Percentiles rank a stretch among this genome's conserved stretches.
Conservation (phyloP, 2,113 vertebrate genomes). For the Mormyrus lacerda region DNA sequence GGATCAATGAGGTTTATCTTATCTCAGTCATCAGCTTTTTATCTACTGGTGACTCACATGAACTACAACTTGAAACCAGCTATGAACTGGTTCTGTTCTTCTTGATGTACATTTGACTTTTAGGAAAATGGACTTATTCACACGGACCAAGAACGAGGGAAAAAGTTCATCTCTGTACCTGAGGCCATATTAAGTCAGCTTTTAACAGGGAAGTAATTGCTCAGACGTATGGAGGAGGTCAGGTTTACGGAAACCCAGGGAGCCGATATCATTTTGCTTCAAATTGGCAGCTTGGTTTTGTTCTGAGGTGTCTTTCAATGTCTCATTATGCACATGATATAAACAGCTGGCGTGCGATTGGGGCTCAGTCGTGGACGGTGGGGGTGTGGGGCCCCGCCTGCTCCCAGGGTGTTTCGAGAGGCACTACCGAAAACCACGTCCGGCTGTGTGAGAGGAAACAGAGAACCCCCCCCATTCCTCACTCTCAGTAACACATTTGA, state of each 20-base stretch:
- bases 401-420: neutral
- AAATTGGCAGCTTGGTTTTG: neutral
- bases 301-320: neutral
- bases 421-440: constrained; percentile 1
- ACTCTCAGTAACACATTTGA: constrained; percentile 16
- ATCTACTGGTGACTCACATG: neutral
- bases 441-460: constrained; percentile 39
- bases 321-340: neutral
- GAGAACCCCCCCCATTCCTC: constrained; percentile 37
- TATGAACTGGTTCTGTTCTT: neutral
- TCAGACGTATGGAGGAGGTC: neutral
- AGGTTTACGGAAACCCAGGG: neutral
- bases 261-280: neutral
- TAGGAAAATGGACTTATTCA: neutral
- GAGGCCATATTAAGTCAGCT: neutral
- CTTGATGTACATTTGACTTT: neutral
- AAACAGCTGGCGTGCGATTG: neutral
- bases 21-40: neutral
- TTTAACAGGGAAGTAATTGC: neutral
- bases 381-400: neutral
- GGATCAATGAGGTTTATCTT: neutral
- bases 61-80: neutral
- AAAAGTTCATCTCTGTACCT: neutral
- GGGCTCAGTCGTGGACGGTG: neutral
- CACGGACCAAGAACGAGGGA: neutral